Conservation (phyloP, 2,113 vertebrate species). For the Bucco capensis region DNA sequence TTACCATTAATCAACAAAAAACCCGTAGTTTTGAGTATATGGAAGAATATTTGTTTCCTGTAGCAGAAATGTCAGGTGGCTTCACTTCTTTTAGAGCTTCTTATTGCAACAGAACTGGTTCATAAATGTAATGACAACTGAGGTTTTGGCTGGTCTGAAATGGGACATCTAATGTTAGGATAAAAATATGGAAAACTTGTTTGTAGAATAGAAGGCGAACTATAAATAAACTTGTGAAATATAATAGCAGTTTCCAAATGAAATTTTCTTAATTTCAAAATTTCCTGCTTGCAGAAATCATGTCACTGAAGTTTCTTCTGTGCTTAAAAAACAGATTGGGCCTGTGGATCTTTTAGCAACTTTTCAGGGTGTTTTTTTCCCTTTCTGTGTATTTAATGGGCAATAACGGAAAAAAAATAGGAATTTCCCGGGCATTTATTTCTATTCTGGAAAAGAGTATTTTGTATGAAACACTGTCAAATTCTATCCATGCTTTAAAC, state of each 20-base stretch:
- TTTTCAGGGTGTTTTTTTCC: not conserved
- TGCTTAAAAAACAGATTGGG: not conserved
- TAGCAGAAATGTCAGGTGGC: not conserved
- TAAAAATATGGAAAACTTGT: not conserved
- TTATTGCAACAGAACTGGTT: not conserved
- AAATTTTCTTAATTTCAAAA: not conserved
- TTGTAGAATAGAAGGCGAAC: not conserved
- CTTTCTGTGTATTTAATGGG: not conserved
- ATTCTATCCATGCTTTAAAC: not conserved
- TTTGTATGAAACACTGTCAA: not conserved
- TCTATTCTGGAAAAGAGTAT: slow-evolving; percentile 5
- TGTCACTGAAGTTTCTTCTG: not conserved
- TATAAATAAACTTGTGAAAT: not conserved
- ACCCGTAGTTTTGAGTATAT: not conserved
- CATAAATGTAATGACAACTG: not conserved
- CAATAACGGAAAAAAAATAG: not conserved
- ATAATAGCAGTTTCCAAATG: not conserved
- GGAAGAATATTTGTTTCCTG: not conserved
- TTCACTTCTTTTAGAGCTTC: not conserved
- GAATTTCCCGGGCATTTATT: not conserved
- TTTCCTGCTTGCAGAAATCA: not conserved
- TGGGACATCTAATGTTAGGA: not conserved
- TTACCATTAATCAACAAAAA: not conserved
- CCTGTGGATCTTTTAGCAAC: not conserved
- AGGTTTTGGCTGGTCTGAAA: not conserved